A percentile compares a stretch with the other conserved stretches of the same genome.
phyloP scores from a whole-genome alignment of 2,888 invertebrate species.

The Pseudoips prasinana region DNA sequence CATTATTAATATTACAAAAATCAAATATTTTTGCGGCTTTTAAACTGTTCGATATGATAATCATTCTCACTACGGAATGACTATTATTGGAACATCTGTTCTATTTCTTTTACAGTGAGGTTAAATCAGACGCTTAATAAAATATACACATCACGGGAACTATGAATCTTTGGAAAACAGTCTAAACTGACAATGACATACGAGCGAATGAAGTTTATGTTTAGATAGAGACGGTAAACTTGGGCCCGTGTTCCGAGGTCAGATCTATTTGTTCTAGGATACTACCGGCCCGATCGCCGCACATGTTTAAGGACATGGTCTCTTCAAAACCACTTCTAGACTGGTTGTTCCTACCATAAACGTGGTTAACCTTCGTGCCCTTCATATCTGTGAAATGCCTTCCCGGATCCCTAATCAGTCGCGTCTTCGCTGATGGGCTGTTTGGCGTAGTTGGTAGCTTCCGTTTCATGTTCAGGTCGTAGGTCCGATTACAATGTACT shows the following conservation, averaged over 20 bases:
- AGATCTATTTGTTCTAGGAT: conserved; percentile 17
- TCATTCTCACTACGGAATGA: no score
- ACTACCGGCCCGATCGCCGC: conserved; percentile 20
- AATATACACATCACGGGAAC: conserved; percentile 15
- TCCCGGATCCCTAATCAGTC: no score
- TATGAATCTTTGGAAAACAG: conserved; percentile 18
- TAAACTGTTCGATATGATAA: no score
- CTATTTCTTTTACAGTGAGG: no score
- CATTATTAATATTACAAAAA: no score
- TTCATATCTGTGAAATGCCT: no score
- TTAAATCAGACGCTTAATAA: conserved; percentile 13
- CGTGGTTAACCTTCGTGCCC: conserved; percentile 9
- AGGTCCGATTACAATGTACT: no score
- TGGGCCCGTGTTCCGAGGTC: conserved; percentile 19
- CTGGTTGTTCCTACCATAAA: conserved; percentile 26
- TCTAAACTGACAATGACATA: conserved; percentile 21
- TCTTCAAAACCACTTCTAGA: conserved; percentile 31
- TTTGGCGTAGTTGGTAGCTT: no score
- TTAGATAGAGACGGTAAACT: conserved; percentile 22
- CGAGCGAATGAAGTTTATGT: conserved; percentile 25
- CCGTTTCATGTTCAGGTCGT: no score
- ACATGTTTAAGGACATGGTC: conserved; percentile 38
- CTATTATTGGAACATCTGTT: no score
- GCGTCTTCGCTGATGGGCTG: no score
- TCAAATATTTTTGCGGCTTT: no score